Conservation (phyloP, 2,113 vertebrate species). For the Nannobrachium achirus region DNA sequence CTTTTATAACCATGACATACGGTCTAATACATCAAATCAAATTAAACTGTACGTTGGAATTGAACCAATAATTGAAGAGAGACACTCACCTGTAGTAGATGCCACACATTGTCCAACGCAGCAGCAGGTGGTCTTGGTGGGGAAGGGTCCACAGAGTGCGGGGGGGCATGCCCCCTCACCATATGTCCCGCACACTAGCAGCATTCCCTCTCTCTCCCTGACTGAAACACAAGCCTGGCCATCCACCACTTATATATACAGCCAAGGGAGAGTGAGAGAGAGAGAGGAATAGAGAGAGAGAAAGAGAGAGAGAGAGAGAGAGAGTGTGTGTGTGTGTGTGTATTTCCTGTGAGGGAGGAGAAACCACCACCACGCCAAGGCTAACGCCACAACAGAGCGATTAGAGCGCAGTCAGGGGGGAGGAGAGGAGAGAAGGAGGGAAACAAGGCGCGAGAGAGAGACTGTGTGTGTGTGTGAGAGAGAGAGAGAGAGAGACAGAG, state of each 20-base stretch:
- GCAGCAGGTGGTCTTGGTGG: conserved; percentile 10
- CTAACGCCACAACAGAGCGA: conserved; percentile 71
- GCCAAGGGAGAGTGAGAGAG: conserved; percentile 22
- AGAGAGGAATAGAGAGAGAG: conserved; percentile 35
- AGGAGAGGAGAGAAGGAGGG: not conserved
- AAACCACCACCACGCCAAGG: conserved; percentile 49
- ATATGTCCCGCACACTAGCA: conserved; percentile 25
- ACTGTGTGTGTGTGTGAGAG: too few species aligned
- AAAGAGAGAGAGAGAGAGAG: conserved; percentile 34
- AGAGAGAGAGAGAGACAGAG: conserved; percentile 29
- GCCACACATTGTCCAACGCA: not conserved
- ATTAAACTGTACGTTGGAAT: conserved; percentile 1
- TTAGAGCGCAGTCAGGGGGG: conserved; percentile 50
- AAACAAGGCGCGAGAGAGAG: not conserved
- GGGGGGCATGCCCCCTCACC: conserved; percentile 47
- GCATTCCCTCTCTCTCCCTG: conserved; percentile 50
- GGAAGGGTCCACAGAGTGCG: not conserved
- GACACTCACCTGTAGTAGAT: conserved; percentile 46
- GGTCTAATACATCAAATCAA: too few species aligned
- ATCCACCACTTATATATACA: conserved; percentile 72
- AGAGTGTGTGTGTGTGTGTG: conserved; percentile 27
- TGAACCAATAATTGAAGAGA: not conserved
- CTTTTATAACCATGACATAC: too few species aligned
- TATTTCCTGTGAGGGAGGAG: conserved; percentile 64
- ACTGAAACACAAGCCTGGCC: conserved; percentile 58